Conservation (phyloP, 1,140 invertebrate species). For the Neodiprion pinetum region DNA sequence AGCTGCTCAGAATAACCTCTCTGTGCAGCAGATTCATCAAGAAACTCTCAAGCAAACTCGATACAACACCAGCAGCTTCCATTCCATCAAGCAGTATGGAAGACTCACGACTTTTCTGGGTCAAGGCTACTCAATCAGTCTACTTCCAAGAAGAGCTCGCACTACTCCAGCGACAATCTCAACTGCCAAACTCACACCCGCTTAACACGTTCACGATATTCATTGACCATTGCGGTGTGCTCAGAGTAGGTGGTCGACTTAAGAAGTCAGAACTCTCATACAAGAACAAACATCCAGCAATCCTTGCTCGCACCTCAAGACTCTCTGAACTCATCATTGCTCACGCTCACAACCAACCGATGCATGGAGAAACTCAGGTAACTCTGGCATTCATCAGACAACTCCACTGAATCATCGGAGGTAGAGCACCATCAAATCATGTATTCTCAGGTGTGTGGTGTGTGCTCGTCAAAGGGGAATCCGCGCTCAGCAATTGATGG, state of each 20-base stretch:
- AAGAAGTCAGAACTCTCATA: constrained; percentile 34
- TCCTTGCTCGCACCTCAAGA: constrained; percentile 25
- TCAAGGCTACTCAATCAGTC: constrained; percentile 13
- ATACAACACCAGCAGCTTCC: constrained; percentile 15
- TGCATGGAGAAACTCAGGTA: constrained; percentile 37
- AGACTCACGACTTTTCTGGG: constrained; percentile 10
- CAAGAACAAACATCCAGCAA: constrained; percentile 36
- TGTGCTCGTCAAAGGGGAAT: constrained; percentile 31
- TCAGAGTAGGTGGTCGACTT: constrained; percentile 26
- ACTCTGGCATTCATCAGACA: constrained; percentile 25
- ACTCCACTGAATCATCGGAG: constrained; percentile 34
- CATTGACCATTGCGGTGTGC: not conserved
- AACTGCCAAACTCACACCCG: not conserved
- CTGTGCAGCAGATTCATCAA: constrained; percentile 16
- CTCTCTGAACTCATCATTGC: constrained; percentile 36
- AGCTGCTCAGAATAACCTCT: constrained; percentile 18
- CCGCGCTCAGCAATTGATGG: constrained; percentile 38
- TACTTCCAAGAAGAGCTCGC: constrained; percentile 3
- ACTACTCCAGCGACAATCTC: not conserved
- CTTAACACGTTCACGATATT: constrained; percentile 15
- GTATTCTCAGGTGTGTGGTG: constrained; percentile 28
- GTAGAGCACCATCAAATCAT: constrained; percentile 21
- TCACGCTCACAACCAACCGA: constrained; percentile 30
- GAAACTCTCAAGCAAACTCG: not conserved
- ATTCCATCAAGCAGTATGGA: constrained; percentile 22